These are phyloP conservation scores for Eptatretus burgeri DNA, from an alignment of 2,113 vertebrate species.

Conservation along the genomic window DNA sequence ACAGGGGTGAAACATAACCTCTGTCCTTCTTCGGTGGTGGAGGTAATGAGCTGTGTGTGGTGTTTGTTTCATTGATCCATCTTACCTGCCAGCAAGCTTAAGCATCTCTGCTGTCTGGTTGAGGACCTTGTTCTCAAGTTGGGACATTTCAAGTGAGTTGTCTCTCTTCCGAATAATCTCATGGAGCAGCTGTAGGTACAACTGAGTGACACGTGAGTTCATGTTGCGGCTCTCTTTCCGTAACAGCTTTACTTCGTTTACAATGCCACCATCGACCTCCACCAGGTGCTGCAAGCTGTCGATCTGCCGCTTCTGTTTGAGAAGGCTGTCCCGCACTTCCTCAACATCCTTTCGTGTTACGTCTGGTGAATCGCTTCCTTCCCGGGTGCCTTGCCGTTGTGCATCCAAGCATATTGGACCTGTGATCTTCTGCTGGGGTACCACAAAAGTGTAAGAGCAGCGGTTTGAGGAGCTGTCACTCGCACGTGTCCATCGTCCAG, in stretches of 20 bases:
- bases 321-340: slow-evolving; percentile 57
- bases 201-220: slow-evolving; percentile 89
- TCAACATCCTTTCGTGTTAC: slow-evolving; percentile 78
- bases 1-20: too few relatives aligned
- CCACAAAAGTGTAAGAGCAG: slow-evolving; percentile 75
- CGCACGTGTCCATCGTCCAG: neutral
- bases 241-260: slow-evolving; percentile 80
- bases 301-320: slow-evolving; percentile 62
- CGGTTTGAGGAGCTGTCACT: slow-evolving; percentile 15
- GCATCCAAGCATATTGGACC: slow-evolving; percentile 76
- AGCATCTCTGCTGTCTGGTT: slow-evolving; percentile 84
- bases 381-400: slow-evolving; percentile 23
- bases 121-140: slow-evolving; percentile 72
- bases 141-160: slow-evolving; percentile 71
- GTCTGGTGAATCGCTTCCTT: slow-evolving; percentile 32
- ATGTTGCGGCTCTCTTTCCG: slow-evolving; percentile 92
- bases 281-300: slow-evolving; percentile 67
- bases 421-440: slow-evolving; percentile 73
- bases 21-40: too few relatives aligned
- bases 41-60: too few relatives aligned
- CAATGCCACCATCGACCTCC: slow-evolving; percentile 72
- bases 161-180: slow-evolving; percentile 93
- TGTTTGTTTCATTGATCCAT: too few relatives aligned
- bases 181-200: slow-evolving; percentile 90
- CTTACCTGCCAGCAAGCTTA: slow-evolving; percentile 32